These are phyloP conservation scores for Frankliniella intonsa DNA, from an alignment of 2,888 invertebrate genomes.

Conservation along the genomic window DNA sequence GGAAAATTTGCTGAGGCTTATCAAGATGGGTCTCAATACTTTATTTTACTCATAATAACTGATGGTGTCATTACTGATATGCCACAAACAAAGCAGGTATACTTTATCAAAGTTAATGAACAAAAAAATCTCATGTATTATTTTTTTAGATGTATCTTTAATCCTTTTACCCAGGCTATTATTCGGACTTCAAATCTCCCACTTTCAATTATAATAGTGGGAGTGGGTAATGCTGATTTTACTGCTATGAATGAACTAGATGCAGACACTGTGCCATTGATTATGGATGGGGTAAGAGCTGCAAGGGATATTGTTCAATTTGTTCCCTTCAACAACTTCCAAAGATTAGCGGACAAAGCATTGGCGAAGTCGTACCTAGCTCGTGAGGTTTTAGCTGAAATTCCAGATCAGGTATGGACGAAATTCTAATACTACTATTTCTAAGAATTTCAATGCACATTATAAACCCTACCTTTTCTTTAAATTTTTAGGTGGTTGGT, in stretches of 20 bases:
- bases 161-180: constrained; percentile 44
- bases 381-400: constrained; percentile 55
- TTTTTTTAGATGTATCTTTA: constrained; percentile 34
- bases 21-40: constrained; percentile 52
- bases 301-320: constrained; percentile 57
- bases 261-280: constrained; percentile 49
- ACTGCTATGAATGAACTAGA: constrained; percentile 58
- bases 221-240: constrained; percentile 59
- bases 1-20: constrained; percentile 49
- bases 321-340: constrained; percentile 47
- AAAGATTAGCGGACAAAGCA: constrained; percentile 37
- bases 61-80: constrained; percentile 60
- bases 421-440: too few relatives aligned
- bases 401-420: constrained; percentile 47
- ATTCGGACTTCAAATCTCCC: constrained; percentile 53
- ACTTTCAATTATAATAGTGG: constrained; percentile 58
- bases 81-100: constrained; percentile 49
- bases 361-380: constrained; percentile 46
- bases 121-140: constrained; percentile 37
- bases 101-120: not conserved
- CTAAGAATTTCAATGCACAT: too few relatives aligned
- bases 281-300: constrained; percentile 48
- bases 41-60: constrained; percentile 57
- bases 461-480: not conserved
- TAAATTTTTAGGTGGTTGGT: constrained; percentile 42